Evolutionary conservation across 2,797 vertebrate species (phyloP).

Genomic region (Brachymystax lenok): DNA sequence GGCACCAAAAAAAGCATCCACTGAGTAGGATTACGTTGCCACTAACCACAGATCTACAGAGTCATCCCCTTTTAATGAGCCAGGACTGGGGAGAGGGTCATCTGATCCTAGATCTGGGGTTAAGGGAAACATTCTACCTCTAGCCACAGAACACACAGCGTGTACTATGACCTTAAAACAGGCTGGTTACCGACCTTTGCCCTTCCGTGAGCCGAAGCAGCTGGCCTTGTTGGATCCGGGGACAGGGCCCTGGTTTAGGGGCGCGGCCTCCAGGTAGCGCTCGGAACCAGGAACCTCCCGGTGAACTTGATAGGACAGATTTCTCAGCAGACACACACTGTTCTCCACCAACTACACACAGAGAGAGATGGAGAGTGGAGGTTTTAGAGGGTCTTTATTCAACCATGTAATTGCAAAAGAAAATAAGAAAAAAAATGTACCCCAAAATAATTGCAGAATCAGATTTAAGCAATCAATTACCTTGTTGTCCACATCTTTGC

Average conservation of each 20-base stretch:
- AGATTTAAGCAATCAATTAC: slow-evolving; percentile 56
- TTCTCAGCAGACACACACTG: slow-evolving; percentile 93
- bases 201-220: slow-evolving; percentile 94
- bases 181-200: slow-evolving; percentile 84
- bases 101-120: neutral
- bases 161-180: neutral
- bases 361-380: neutral
- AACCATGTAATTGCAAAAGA: neutral
- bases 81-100: neutral
- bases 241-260: slow-evolving; percentile 66
- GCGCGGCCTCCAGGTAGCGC: slow-evolving; percentile 81
- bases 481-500: slow-evolving; percentile 95
- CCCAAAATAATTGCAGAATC: neutral
- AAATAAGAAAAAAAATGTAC: neutral
- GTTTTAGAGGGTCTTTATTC: neutral
- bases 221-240: slow-evolving; percentile 83
- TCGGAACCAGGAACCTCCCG: slow-evolving; percentile 90
- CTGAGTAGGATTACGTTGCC: slow-evolving; percentile 7
- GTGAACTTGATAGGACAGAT: slow-evolving; percentile 96
- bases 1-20: neutral
- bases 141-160: neutral
- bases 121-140: neutral
- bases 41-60: neutral
- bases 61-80: too few relatives aligned
- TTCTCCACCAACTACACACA: slow-evolving; percentile 91